A percentile compares a stretch with the other conserved stretches of the same genome.
Conservation (phyloP, 2,113 vertebrate genomes). For the Sclerurus mexicanus region DNA sequence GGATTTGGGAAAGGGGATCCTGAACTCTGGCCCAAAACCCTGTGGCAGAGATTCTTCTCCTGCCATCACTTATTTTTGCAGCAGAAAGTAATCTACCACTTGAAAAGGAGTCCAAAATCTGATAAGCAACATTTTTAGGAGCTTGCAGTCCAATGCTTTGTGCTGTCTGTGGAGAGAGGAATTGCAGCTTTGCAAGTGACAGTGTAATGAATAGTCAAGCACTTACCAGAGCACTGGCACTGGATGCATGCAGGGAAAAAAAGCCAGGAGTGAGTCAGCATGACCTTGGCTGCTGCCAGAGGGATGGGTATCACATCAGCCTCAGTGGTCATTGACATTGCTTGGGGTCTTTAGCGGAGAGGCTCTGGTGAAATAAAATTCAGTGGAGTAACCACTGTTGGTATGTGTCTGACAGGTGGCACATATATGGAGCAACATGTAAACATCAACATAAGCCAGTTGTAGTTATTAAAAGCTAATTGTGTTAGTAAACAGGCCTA, state of each 20-base stretch:
- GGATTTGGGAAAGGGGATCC: background rate
- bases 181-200: background rate
- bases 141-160: background rate
- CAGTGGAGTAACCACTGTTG: background rate
- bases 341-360: background rate
- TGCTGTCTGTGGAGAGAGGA: background rate
- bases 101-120: background rate
- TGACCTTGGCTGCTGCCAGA: conserved; percentile 23
- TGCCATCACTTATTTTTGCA: background rate
- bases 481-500: background rate
- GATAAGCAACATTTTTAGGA: background rate
- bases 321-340: background rate
- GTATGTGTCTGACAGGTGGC: background rate
- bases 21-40: background rate
- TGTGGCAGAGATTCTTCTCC: background rate
- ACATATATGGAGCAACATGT: background rate
- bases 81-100: background rate
- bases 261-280: conserved; percentile 59
- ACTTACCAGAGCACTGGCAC: background rate
- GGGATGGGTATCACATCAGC: background rate
- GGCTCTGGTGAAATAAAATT: background rate
- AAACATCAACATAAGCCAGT: background rate
- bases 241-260: background rate
- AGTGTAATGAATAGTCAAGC: background rate
- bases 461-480: background rate